A percentile compares a stretch with the other conserved stretches of the same genome.
These are phyloP conservation scores for Smittia aterrima DNA, from an alignment of 2,888 invertebrate genomes.

Conservation along the genomic window DNA sequence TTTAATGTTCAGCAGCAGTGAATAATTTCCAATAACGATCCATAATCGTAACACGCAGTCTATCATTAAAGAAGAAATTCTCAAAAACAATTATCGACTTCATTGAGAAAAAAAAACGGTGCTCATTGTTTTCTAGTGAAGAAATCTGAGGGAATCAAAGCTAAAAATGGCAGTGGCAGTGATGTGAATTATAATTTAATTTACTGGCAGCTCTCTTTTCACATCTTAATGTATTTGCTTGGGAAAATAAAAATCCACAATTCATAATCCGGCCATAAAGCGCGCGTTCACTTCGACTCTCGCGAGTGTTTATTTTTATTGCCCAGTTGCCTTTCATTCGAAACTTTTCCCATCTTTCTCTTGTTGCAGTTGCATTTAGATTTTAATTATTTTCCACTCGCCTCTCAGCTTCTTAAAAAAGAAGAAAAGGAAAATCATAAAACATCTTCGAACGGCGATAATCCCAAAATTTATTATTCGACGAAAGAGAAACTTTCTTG, in stretches of 20 bases:
- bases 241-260: background rate
- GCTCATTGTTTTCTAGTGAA: background rate
- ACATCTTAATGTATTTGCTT: background rate
- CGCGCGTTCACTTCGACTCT: background rate
- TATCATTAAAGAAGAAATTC: slow-evolving; percentile 1
- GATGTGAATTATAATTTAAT: background rate
- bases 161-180: slow-evolving; percentile 1
- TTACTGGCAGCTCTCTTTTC: slow-evolving; percentile 3
- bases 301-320: slow-evolving; percentile 1
- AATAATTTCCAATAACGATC: background rate
- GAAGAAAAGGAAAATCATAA: slow-evolving; percentile 2
- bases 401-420: background rate
- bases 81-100: background rate
- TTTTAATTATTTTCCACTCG: slow-evolving; percentile 8
- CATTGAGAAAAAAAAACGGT: background rate
- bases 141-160: background rate
- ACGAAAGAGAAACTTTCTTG: background rate
- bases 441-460: background rate
- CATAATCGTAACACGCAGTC: background rate
- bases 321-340: slow-evolving; percentile 7
- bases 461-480: background rate
- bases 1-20: background rate
- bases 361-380: slow-evolving; percentile 7
- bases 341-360: slow-evolving; percentile 8
- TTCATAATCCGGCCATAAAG: background rate